phyloP scores from a whole-genome alignment of 64 coral and sea anemone genomes.

The Dendronephthya gigantea region DNA sequence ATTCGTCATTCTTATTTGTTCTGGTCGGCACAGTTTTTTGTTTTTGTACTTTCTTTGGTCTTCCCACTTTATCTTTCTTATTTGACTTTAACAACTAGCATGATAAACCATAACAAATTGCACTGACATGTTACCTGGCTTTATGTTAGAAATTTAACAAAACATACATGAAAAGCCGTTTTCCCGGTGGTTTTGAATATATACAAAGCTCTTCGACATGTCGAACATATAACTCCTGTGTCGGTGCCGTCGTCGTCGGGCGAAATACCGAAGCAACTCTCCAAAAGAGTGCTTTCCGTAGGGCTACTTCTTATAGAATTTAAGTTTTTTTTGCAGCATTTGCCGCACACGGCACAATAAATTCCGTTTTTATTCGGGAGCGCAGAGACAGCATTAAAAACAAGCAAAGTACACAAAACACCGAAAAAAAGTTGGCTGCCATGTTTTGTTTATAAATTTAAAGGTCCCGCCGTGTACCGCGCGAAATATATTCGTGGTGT shows the following conservation, averaged over 20 bases:
- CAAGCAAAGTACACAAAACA: background rate
- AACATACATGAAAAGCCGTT: background rate
- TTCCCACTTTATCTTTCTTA: background rate
- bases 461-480: background rate
- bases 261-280: slow-evolving; percentile 11
- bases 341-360: background rate
- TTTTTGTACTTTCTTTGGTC: background rate
- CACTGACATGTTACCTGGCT: background rate
- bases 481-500: no score
- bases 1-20: background rate
- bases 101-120: background rate
- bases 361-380: background rate
- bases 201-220: background rate
- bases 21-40: background rate
- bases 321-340: background rate
- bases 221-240: background rate
- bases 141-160: background rate
- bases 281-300: background rate
- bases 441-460: slow-evolving; percentile 2
- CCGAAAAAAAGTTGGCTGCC: background rate
- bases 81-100: background rate
- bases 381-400: background rate
- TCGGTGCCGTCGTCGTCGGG: background rate
- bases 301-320: background rate
- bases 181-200: background rate